Conservation (phyloP, 2,797 vertebrate genomes). For the Alosa sapidissima region DNA sequence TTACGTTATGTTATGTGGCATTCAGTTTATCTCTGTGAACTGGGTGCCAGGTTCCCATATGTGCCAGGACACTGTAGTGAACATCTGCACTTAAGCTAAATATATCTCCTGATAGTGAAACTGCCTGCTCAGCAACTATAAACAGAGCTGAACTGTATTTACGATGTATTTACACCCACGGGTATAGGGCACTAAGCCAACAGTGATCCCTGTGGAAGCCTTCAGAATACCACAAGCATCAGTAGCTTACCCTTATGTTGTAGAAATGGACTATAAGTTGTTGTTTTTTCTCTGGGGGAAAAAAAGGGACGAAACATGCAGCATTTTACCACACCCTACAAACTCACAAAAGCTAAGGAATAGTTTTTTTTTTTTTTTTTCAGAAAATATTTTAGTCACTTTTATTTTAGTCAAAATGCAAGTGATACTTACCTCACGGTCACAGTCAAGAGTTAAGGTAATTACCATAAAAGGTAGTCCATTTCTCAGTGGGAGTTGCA, state of each 20-base stretch:
- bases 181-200: neutral
- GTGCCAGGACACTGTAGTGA: neutral
- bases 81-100: slow-evolving; percentile 2
- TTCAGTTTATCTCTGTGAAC: neutral
- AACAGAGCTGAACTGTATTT: neutral
- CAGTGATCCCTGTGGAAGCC: neutral
- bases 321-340: neutral
- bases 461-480: slow-evolving; percentile 1
- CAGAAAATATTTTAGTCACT: neutral
- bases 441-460: neutral
- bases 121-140: neutral
- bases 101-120: slow-evolving; percentile 17
- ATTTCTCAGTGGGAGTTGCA: neutral
- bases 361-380: neutral
- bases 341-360: neutral
- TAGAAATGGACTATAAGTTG: neutral
- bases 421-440: neutral
- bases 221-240: neutral
- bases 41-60: neutral
- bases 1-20: neutral
- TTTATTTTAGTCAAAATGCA: neutral
- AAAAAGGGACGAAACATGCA: neutral
- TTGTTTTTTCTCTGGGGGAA: too few species aligned
- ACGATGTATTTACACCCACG: neutral
- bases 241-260: too few species aligned